A percentile compares a stretch with the other conserved stretches of the same genome.
phyloP scores from a whole-genome alignment of 2,797 vertebrate species.

The Pyrocephalus nanus region DNA sequence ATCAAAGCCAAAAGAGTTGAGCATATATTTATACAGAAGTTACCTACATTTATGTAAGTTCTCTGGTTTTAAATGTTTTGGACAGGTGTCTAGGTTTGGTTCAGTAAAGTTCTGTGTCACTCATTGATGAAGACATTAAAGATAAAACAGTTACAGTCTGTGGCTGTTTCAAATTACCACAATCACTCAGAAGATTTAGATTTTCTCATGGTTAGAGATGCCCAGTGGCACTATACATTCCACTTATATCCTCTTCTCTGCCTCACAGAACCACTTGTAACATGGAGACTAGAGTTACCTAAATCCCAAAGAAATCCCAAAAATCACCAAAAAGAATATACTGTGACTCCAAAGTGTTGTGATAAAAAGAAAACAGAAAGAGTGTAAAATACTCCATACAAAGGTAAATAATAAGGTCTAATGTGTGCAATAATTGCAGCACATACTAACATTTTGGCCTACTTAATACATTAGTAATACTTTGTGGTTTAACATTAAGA shows the following conservation, averaged over 20 bases:
- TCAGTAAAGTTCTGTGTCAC: neutral
- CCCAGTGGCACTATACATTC: neutral
- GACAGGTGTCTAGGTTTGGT: neutral
- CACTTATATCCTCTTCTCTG: neutral
- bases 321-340: neutral
- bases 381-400: neutral
- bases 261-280: neutral
- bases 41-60: neutral
- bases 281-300: neutral
- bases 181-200: neutral
- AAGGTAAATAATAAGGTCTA: neutral
- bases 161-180: neutral
- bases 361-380: neutral
- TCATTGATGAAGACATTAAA: neutral
- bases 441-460: neutral
- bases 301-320: neutral
- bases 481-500: neutral
- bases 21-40: neutral
- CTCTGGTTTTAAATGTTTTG: neutral
- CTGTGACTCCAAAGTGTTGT: neutral
- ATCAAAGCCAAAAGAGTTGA: neutral
- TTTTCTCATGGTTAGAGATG: neutral
- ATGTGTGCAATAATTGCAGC: neutral
- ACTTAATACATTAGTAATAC: neutral
- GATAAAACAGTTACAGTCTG: neutral